phyloP scores from a whole-genome alignment of 53 echinoderm and acorn worm genomes.

The Arbacia lixula region DNA sequence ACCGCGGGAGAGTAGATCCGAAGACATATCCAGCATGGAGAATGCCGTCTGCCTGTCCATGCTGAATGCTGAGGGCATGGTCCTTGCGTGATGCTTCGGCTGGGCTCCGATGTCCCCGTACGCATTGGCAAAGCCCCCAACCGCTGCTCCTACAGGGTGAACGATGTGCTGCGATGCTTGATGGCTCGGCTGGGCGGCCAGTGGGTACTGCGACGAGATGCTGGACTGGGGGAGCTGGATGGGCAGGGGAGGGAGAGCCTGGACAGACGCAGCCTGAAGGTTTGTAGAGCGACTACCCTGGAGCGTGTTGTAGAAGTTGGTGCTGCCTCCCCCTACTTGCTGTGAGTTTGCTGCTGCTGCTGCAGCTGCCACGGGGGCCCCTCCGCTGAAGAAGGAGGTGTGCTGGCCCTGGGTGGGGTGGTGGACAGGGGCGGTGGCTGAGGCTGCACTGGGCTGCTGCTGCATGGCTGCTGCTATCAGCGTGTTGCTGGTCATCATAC shows the following conservation, averaged over 20 bases:
- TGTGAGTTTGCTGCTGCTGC: slow-evolving; percentile 45
- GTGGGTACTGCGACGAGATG: slow-evolving; percentile 31
- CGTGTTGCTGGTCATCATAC: slow-evolving; percentile 34
- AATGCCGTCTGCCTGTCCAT: slow-evolving; percentile 21
- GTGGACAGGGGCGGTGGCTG: slow-evolving; percentile 12
- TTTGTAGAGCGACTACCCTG: slow-evolving; percentile 35
- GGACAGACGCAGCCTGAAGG: slow-evolving; percentile 38
- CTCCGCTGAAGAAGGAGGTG: slow-evolving; percentile 51
- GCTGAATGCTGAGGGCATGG: not conserved
- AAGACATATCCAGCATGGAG: slow-evolving; percentile 2
- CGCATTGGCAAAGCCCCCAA: slow-evolving; percentile 14
- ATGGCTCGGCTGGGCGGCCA: slow-evolving; percentile 1
- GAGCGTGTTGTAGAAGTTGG: slow-evolving; percentile 55
- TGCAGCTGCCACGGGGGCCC: slow-evolving; percentile 23
- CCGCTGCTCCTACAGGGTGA: slow-evolving; percentile 29
- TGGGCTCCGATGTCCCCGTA: slow-evolving; percentile 48
- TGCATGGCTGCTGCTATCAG: slow-evolving; percentile 47
- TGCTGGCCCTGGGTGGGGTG: slow-evolving; percentile 44
- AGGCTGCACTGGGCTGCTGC: slow-evolving; percentile 10
- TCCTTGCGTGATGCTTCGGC: slow-evolving; percentile 35
- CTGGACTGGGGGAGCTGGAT: slow-evolving; percentile 39
- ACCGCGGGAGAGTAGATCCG: slow-evolving; percentile 14
- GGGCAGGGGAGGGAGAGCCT: slow-evolving; percentile 14
- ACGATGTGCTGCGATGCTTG: slow-evolving; percentile 32
- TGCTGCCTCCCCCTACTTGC: slow-evolving; percentile 46